phyloP scores from a whole-genome alignment of 2,888 invertebrate species.

The Copidosoma aretas region DNA sequence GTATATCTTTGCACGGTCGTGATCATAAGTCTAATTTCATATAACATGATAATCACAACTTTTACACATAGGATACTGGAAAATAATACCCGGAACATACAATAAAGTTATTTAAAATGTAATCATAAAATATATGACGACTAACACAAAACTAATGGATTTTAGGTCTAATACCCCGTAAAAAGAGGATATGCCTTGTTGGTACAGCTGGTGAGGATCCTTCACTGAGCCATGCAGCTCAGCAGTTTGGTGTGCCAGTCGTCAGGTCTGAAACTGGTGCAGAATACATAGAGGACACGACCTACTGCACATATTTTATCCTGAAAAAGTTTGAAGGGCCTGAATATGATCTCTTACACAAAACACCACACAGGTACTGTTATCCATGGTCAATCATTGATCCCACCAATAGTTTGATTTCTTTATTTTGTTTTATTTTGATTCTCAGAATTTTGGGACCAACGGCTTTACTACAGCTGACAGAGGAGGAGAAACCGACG shows the following conservation, averaged over 20 bases:
- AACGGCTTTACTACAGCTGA: conserved; percentile 79
- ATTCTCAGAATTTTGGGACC: conserved; percentile 76
- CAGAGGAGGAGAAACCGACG: conserved; percentile 70
- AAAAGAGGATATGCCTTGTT: conserved; percentile 71
- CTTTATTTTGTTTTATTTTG: background rate
- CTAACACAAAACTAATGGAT: background rate
- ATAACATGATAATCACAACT: too few relatives aligned
- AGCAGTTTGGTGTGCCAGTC: conserved; percentile 70
- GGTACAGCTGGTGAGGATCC: conserved; percentile 67
- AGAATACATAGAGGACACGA: conserved; percentile 68
- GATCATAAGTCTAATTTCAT: too few relatives aligned
- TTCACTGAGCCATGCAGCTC: conserved; percentile 66
- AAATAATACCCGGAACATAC: too few relatives aligned
- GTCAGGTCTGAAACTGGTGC: conserved; percentile 69
- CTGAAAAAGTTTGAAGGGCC: conserved; percentile 77
- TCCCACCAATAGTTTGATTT: background rate
- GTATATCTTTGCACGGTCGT: too few relatives aligned
- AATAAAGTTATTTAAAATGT: too few relatives aligned
- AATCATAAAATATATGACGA: too few relatives aligned
- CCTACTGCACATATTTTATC: conserved; percentile 74
- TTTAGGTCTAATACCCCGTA: conserved; percentile 61
- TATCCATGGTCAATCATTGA: conserved; percentile 43
- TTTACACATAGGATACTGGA: too few relatives aligned
- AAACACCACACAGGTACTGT: conserved; percentile 68
- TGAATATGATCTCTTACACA: conserved; percentile 73